These are phyloP conservation scores for Vicugna pacos DNA, from an alignment of 2,113 vertebrate genomes.

Conservation along the genomic window DNA sequence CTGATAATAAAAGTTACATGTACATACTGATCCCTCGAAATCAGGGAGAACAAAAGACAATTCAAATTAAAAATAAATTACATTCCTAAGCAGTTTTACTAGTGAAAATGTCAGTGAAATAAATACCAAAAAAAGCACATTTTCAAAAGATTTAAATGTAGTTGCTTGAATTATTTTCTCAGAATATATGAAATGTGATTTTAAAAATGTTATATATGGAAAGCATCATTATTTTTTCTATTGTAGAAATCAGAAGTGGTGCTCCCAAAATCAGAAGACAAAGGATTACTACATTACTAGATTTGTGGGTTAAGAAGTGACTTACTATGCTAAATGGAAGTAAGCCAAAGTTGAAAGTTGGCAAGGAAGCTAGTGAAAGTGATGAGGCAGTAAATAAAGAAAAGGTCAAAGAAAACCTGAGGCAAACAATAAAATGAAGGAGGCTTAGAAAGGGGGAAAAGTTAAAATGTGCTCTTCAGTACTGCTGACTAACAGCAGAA, in stretches of 20 bases:
- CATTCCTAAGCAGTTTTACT: background rate
- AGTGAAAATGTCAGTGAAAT: constrained; percentile 1
- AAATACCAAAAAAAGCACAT: background rate
- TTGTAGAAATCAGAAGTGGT: constrained; percentile 6
- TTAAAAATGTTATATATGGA: background rate
- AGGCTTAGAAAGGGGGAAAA: background rate
- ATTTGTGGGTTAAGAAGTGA: background rate
- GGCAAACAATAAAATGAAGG: background rate
- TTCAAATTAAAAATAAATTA: background rate
- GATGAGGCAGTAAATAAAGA: background rate
- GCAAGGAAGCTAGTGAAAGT: background rate
- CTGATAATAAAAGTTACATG: background rate
- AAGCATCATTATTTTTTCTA: background rate
- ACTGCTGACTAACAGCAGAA: background rate
- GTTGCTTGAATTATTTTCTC: background rate
- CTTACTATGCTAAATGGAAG: background rate
- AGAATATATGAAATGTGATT: background rate
- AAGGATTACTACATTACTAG: background rate
- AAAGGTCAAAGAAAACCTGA: constrained; percentile 45
- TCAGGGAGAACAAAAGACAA: constrained; percentile 21
- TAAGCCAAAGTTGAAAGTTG: background rate
- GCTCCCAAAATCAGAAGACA: constrained; percentile 22
- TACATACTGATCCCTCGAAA: background rate
- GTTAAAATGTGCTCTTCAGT: background rate
- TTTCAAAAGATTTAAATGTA: constrained; percentile 29